A percentile compares a stretch with the other conserved stretches of the same genome.
These are phyloP conservation scores for Zaprionus africanus DNA, from an alignment of 1,140 invertebrate genomes.

Conservation along the genomic window DNA sequence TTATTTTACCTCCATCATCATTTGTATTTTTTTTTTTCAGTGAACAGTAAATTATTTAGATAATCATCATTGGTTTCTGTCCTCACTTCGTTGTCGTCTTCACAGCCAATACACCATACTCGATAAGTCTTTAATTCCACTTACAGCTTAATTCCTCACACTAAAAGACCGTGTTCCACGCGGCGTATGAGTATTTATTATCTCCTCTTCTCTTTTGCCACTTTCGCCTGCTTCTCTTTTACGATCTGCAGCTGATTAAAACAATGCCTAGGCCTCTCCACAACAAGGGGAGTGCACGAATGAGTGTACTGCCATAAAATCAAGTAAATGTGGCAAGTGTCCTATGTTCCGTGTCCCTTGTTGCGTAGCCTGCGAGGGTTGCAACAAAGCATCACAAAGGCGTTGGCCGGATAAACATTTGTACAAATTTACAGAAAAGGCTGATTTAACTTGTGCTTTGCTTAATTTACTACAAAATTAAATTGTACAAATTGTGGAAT, in stretches of 20 bases:
- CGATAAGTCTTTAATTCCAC: constrained; percentile 42
- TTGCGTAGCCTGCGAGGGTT: background rate
- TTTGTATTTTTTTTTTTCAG: background rate
- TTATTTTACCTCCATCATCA: background rate
- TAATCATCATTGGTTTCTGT: constrained; percentile 20
- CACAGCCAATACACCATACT: background rate
- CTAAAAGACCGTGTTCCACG: constrained; percentile 20
- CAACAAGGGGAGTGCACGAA: background rate
- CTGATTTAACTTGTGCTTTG: constrained; percentile 56
- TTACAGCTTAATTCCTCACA: constrained; percentile 44
- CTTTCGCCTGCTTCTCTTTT: background rate
- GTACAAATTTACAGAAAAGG: constrained; percentile 54
- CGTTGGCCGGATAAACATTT: constrained; percentile 45
- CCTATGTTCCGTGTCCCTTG: background rate
- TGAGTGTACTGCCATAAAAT: constrained; percentile 1
- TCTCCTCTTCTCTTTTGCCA: constrained; percentile 3
- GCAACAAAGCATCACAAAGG: background rate
- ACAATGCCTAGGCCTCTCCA: constrained; percentile 25
- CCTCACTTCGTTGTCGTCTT: background rate
- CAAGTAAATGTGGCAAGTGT: constrained; percentile 33
- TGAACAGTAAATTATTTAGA: constrained; percentile 28
- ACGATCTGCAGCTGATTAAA: constrained; percentile 43
- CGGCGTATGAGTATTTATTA: constrained; percentile 46
- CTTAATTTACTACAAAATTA: constrained; percentile 69
- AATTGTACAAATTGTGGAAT: constrained; percentile 56